Evolutionary conservation across 1,140 invertebrate genomes (phyloP), one percentile per base, ranked within the genome.

Genomic region (Notospermus geniculatus): DNA sequence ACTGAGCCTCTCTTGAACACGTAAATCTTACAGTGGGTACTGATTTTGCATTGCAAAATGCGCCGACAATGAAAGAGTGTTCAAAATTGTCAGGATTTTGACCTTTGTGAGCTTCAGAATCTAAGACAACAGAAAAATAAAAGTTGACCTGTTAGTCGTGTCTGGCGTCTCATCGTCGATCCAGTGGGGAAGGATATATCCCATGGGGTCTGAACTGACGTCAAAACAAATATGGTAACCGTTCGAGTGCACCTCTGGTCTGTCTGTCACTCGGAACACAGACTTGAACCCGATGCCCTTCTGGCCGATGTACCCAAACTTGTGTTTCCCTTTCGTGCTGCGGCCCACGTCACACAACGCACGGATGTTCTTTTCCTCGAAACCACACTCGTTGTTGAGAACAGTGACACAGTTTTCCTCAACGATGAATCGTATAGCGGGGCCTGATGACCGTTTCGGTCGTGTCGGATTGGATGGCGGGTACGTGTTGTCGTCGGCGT

Each of bases 231-330:
- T 74, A 55, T 80, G 79, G 66, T 70, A 81, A 7, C 77, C 77
- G 70, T 77, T 80, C 9, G 80, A 82, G 64, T 81, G 78, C n/a
- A 82, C 71, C 60, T 82, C 78, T 56, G 81, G 81, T 5, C 59
- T 41, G 59, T 78, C 75, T 27, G 76, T 79, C 7, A 82, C 71
- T 17, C 74, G 60, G 62, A 82, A 82, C 43, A 82, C 81, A 0
- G 81, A 82, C 62, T 82, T 82, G 68, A 82, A 82, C 5, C 81
- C 81, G 64, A 82, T 82, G 27, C 81, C 81, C 68, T 82, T 82
- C 60, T 80, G 77, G 63, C 79, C 78, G 55, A 82, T 82, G 58
- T 81, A 80, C 9, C 80, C 79, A 61, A 68, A 73, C 58, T 73
- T 76, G 66, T 81, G 78, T 64, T 79, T 79, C 19, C 73, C 74